A percentile compares a stretch with the other conserved stretches of the same genome.
Conservation (phyloP, 2,888 invertebrate species). For the Athetis lepigone region DNA sequence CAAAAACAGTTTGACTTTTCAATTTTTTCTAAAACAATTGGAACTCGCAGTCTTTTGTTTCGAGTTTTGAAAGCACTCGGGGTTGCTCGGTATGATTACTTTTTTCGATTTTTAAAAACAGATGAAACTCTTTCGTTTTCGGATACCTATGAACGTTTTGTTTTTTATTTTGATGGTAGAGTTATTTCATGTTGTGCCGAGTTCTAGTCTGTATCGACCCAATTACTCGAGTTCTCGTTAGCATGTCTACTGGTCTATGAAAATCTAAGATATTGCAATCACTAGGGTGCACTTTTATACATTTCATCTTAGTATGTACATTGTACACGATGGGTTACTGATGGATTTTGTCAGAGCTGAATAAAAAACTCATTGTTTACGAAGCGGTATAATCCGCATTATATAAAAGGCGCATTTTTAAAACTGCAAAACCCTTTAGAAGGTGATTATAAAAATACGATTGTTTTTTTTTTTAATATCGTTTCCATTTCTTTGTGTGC, state of each 20-base stretch:
- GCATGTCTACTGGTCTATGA: constrained; percentile 1
- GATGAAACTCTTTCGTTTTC: constrained; percentile 27
- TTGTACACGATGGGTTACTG: too few species aligned
- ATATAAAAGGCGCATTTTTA: too few species aligned
- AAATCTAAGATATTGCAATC: neutral
- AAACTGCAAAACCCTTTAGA: too few species aligned
- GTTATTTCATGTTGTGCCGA: neutral
- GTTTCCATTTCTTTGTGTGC: too few species aligned
- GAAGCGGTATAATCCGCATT: too few species aligned
- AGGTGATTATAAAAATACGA: too few species aligned
- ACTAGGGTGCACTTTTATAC: too few species aligned
- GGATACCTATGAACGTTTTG: neutral
- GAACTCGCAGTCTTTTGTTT: constrained; percentile 28
- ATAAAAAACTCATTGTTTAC: too few species aligned
- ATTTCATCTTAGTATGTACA: too few species aligned
- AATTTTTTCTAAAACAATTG: constrained; percentile 42
- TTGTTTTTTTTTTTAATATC: too few species aligned
- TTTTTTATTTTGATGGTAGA: constrained; percentile 7
- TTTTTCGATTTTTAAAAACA: constrained; percentile 29
- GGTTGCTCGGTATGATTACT: constrained; percentile 1
- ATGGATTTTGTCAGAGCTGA: too few species aligned
- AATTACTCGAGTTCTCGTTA: constrained; percentile 14
- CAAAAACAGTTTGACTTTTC: constrained; percentile 15
- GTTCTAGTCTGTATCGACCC: neutral
- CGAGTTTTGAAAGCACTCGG: constrained; percentile 18